Base-by-base conservation (phyloP, 2,113 vertebrate species). In the Rhineura floridana region DNA sequence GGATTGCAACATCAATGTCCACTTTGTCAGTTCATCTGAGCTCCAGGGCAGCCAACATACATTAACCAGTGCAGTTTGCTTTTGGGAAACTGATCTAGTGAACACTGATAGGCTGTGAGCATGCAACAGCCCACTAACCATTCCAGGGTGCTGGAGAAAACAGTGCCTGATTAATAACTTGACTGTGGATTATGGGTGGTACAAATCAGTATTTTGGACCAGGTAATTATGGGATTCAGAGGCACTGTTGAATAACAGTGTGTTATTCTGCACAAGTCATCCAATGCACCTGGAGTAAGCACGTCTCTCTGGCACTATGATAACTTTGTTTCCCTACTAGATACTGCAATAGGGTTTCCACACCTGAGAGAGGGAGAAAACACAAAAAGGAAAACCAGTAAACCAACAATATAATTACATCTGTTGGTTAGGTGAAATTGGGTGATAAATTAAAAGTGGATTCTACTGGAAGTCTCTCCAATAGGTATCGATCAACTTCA, bases 361-460 rank as follows among this genome's bases (percentile, higher is more conserved):
- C 0, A 2, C 36, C 88, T 87, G 70, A 89, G 78, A 0, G 0
- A 92, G 85, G 84, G 91, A 86, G 88, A 93, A 93, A 93, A 84
- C 52, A 78, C 28, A 79, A 78, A 83, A 6, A 87, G 90, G 50
- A 87, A 95, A 92, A 46, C 87, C 25, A 2, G 91, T 90, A 91
- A 95, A 90, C 87, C 92, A 87, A 42, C 77, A 86, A 46, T 9
- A 70, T 94, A 95, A 95, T 95, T 94, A 92, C 87, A 94, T 93
- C 70, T 89, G 92, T 91, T 93, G 89, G 86, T 48, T 52, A 50
- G 87, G 72, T 80, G 94, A 97, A 97, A 98, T 97, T 97, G 96
- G 97, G 95, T 97, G 96, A 98, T 98, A 97, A 97, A 98, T 98
- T 97, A 96, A 96, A 97, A 97, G 77, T 92, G 94, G 92, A 92